These are phyloP conservation scores for Rhamphomyia laevipes DNA, from an alignment of 2,888 invertebrate genomes.

Conservation along the genomic window DNA sequence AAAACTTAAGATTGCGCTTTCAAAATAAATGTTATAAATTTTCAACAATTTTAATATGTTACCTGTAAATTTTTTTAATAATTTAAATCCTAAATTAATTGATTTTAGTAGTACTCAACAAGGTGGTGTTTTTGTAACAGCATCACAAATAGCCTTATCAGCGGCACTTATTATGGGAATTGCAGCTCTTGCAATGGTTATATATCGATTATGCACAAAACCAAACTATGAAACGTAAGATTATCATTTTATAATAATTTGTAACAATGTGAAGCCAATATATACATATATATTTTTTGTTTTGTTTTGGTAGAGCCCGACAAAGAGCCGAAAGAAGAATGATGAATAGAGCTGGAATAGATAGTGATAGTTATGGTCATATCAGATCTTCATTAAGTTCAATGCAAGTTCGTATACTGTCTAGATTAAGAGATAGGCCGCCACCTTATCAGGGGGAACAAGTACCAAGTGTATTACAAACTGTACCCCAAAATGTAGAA, in stretches of 20 bases:
- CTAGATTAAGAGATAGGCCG: conserved; percentile 20
- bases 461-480: conserved; percentile 1
- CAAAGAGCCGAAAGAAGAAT: conserved; percentile 9
- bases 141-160: conserved; percentile 20
- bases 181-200: conserved; percentile 19
- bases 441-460: conserved; percentile 17
- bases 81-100: too few relatives aligned
- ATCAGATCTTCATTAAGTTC: conserved; percentile 19
- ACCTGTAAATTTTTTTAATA: not conserved
- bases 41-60: not conserved
- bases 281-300: not conserved
- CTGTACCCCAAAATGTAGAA: not conserved
- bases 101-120: not conserved
- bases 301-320: conserved; percentile 11
- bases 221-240: conserved; percentile 17
- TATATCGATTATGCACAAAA: conserved; percentile 19
- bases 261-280: not conserved
- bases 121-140: conserved; percentile 16
- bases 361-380: conserved; percentile 9
- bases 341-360: conserved; percentile 3
- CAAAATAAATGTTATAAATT: too few relatives aligned
- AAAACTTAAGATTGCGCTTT: too few relatives aligned
- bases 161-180: conserved; percentile 22
- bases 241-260: not conserved
- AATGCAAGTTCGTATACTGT: conserved; percentile 19